phyloP scores from a whole-genome alignment of 2,888 invertebrate genomes.

The Lypha dubia region DNA sequence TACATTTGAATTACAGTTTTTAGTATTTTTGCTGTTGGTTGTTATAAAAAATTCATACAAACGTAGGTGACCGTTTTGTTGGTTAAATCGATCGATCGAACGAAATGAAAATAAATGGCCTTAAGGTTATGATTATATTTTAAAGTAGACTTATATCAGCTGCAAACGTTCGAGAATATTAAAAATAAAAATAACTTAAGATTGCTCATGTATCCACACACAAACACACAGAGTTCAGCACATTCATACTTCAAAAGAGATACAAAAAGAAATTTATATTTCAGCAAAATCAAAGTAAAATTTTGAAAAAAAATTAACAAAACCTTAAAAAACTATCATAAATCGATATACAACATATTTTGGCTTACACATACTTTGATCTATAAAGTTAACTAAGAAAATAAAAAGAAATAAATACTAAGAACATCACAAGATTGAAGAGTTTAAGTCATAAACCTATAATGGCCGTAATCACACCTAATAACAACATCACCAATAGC shows the following conservation, averaged over 20 bases:
- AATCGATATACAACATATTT: constrained; percentile 63
- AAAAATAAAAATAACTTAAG: neutral
- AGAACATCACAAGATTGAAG: constrained; percentile 68
- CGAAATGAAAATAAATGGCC: constrained; percentile 69
- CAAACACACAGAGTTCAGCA: no score
- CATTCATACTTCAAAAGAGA: neutral
- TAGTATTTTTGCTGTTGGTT: constrained; percentile 1
- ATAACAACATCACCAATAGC: constrained; percentile 77
- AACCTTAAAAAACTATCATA: constrained; percentile 64
- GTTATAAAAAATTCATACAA: constrained; percentile 39
- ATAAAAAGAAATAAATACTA: constrained; percentile 36
- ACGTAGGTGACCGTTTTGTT: constrained; percentile 47
- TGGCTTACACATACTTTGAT: neutral
- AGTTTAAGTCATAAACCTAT: constrained; percentile 75
- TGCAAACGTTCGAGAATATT: constrained; percentile 36
- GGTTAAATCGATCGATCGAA: constrained; percentile 30
- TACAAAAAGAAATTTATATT: constrained; percentile 61
- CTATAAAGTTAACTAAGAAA: constrained; percentile 25
- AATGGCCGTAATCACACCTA: constrained; percentile 79
- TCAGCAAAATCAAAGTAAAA: constrained; percentile 26
- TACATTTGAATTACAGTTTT: constrained; percentile 70
- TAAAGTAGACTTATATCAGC: constrained; percentile 70
- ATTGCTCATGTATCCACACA: neutral
- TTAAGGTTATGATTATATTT: constrained; percentile 68
- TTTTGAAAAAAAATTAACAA: neutral